Evolutionary conservation across 2,888 invertebrate genomes (phyloP), one percentile per base, ranked within the genome.

Genomic region (Cheilosia impressa): DNA sequence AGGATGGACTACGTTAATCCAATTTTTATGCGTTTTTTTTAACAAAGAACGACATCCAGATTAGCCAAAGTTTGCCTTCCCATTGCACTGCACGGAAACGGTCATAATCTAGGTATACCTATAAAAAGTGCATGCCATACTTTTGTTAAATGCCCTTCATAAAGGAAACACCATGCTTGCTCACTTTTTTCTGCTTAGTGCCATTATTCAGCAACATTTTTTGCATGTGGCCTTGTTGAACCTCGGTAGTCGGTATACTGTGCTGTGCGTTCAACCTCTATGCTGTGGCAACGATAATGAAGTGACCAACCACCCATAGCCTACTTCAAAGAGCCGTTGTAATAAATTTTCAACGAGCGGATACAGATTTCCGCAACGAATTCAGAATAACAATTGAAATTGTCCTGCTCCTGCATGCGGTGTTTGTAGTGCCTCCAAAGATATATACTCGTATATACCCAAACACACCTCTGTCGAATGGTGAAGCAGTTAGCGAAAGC

Each of bases 301-400:
- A 85, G 85, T 85, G 81, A 81, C 81, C 85, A 85, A 85, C 81
- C 85, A 81, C 72, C 85, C 76, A 50, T 81, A 77, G 71, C 71
- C 81, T 62, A 75, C 85, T 83, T 73, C 43, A 57, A 34, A 78
- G 79, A 63, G 81, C 72, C 60, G 81, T 81, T 76, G 85, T 85
- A 85, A 85, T 85, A 85, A 85, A 85, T 85, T 85, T 81, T 24
- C 85, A 81, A 81, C 85, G 81, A 85, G 72, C 85, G 85, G 85
- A 85, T 81, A 81, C 85, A 85, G 85, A 85, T 85, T 85, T 85
- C 85, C 85, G 85, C 81, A 85, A 85, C 85, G 85, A 81, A 85
- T 85, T 81, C 85, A 77, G 81, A 81, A 85, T 85, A 81, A 81
- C 85, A 85, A 85, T 85, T 83, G 83, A 83, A 83, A 83, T 62